These are phyloP conservation scores for Hypselothyrea guttata DNA, from an alignment of 2,888 invertebrate species.

Conservation along the genomic window DNA sequence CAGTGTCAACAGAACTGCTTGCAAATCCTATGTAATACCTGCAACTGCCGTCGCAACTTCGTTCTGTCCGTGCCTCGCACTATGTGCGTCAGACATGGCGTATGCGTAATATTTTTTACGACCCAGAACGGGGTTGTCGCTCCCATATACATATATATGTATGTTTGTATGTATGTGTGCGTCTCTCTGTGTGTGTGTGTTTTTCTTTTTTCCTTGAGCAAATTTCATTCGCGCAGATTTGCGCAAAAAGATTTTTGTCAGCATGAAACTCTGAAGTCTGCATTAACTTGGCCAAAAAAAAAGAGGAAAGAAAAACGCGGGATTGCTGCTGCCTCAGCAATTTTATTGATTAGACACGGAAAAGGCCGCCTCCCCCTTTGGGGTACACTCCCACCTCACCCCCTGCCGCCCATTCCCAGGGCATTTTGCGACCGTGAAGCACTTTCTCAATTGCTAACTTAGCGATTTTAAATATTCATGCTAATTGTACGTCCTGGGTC, in stretches of 20 bases:
- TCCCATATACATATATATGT: neutral
- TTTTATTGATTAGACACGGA: conserved; percentile 52
- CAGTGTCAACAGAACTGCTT: conserved; percentile 8
- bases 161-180: neutral
- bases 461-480: conserved; percentile 70
- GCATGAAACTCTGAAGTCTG: conserved; percentile 55
- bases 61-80: conserved; percentile 1
- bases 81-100: conserved; percentile 49
- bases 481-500: conserved; percentile 58
- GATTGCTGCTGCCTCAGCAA: conserved; percentile 45
- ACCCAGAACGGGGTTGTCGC: conserved; percentile 7
- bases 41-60: conserved; percentile 17
- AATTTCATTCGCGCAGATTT: conserved; percentile 49
- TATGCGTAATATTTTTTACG: conserved; percentile 62
- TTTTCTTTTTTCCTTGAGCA: conserved; percentile 11
- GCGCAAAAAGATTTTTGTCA: conserved; percentile 55
- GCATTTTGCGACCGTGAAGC: conserved; percentile 37
- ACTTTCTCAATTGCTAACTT: conserved; percentile 51
- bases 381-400: neutral
- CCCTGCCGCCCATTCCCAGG: conserved; percentile 4
- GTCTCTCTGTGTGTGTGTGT: neutral
- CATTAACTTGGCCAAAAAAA: conserved; percentile 35
- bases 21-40: conserved; percentile 56
- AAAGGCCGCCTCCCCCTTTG: conserved; percentile 4
- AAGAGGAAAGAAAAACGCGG: neutral